Percentiles rank a stretch among this genome's conserved stretches.
Evolutionary conservation across 2,113 vertebrate species (phyloP).

Genomic region (Microcebus ravelobensis): DNA sequence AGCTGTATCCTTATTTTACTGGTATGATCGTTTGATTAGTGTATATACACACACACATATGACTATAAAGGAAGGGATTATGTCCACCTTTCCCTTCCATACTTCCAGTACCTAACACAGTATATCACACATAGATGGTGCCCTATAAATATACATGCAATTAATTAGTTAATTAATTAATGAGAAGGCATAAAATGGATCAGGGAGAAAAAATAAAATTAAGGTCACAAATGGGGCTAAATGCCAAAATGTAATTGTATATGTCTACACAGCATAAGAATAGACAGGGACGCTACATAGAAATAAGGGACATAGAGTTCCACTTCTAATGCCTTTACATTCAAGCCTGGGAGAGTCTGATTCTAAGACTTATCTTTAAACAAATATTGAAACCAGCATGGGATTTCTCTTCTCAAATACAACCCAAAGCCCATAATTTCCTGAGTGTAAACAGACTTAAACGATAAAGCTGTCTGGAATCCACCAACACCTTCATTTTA

Average conservation of each 20-base stretch:
- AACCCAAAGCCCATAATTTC: not conserved
- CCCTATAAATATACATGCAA: not conserved
- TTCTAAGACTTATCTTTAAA: not conserved
- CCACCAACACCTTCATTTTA: not conserved
- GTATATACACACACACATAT: not conserved
- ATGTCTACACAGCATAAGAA: not conserved
- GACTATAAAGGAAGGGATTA: not conserved
- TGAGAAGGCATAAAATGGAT: not conserved
- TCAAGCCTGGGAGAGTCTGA: not conserved
- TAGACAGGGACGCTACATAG: not conserved
- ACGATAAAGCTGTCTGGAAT: not conserved
- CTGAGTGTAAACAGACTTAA: not conserved
- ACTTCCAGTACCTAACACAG: not conserved
- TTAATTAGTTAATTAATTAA: conserved; percentile 17
- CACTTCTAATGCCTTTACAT: not conserved
- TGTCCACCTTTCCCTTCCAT: not conserved
- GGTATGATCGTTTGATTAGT: not conserved
- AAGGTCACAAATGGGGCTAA: not conserved
- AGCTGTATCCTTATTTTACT: not conserved
- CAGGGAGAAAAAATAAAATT: not conserved
- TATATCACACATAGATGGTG: not conserved
- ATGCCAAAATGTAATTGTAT: not conserved
- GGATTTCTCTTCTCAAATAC: not conserved
- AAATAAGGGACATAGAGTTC: not conserved
- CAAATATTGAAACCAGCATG: not conserved